These are phyloP conservation scores for Anthopleura sola DNA, from an alignment of 64 coral and sea anemone genomes.

Conservation along the genomic window DNA sequence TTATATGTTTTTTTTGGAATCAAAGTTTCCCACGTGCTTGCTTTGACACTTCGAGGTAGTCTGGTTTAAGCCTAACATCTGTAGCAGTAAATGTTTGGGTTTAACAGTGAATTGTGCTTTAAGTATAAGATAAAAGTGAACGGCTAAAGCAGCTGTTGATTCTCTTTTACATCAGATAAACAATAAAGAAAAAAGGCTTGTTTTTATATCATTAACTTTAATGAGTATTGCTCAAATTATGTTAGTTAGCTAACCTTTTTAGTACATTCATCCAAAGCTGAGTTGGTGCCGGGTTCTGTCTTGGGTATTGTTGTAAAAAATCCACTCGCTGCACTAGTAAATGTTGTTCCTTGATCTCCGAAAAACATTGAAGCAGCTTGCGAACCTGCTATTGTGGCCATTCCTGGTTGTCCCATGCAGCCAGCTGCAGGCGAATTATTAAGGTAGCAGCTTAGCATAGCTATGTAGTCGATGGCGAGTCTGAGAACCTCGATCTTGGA, in stretches of 20 bases:
- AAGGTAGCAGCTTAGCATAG: slow-evolving; percentile 85
- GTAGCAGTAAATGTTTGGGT: neutral
- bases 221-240: neutral
- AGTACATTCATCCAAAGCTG: slow-evolving; percentile 19
- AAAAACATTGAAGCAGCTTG: slow-evolving; percentile 27
- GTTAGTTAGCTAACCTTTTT: slow-evolving; percentile 5
- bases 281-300: neutral
- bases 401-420: neutral
- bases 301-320: slow-evolving; percentile 13
- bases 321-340: neutral
- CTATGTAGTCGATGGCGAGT: slow-evolving; percentile 91
- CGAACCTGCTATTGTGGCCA: neutral
- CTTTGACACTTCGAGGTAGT: neutral
- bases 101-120: neutral
- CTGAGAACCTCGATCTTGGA: slow-evolving; percentile 97
- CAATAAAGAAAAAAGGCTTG: neutral
- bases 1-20: neutral
- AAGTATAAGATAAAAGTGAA: neutral
- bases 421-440: slow-evolving; percentile 60
- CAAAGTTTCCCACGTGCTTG: neutral
- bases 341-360: slow-evolving; percentile 28
- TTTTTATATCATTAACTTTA: slow-evolving; percentile 11
- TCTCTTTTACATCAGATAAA: slow-evolving; percentile 28
- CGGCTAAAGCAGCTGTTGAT: slow-evolving; percentile 16
- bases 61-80: neutral